Conservation (phyloP, 2,113 vertebrate genomes). For the Todiramphus chloris region DNA sequence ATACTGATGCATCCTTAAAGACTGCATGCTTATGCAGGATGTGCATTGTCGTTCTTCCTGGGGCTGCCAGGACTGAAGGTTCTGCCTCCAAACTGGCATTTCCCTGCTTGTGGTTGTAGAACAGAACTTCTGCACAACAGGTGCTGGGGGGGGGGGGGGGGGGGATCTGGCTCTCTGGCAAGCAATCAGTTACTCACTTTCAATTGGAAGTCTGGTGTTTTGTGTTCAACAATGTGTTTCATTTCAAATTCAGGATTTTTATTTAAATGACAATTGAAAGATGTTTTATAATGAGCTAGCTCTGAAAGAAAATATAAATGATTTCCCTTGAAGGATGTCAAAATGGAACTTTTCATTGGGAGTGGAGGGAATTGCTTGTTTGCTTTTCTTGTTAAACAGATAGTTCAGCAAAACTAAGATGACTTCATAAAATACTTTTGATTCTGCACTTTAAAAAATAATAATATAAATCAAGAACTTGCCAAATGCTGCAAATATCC, state of each 20-base stretch:
- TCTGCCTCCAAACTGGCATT: not conserved
- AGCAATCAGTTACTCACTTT: not conserved
- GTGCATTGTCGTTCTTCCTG: accelerated
- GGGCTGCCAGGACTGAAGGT: not conserved
- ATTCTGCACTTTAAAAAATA: not conserved
- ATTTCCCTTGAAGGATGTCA: conserved; percentile 1
- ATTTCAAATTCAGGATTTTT: not conserved
- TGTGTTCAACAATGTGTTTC: not conserved
- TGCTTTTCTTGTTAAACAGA: conserved; percentile 22
- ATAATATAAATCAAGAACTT: not conserved
- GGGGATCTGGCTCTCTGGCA: not conserved
- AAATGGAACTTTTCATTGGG: not conserved
- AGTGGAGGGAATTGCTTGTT: conserved; percentile 2
- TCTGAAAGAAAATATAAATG: not conserved
- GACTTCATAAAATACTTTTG: conserved; percentile 4
- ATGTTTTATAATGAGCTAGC: not conserved
- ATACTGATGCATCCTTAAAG: not conserved
- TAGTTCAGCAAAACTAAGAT: conserved; percentile 19
- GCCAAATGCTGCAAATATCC: not conserved
- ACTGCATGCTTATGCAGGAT: not conserved
- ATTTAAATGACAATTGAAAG: conserved; percentile 14
- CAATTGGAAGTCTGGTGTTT: not conserved
- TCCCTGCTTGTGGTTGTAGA: not conserved
- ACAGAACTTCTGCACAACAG: accelerated
- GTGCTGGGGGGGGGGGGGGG: not conserved